Conservation (phyloP, 1,140 invertebrate species). For the Micrasema minimum region DNA sequence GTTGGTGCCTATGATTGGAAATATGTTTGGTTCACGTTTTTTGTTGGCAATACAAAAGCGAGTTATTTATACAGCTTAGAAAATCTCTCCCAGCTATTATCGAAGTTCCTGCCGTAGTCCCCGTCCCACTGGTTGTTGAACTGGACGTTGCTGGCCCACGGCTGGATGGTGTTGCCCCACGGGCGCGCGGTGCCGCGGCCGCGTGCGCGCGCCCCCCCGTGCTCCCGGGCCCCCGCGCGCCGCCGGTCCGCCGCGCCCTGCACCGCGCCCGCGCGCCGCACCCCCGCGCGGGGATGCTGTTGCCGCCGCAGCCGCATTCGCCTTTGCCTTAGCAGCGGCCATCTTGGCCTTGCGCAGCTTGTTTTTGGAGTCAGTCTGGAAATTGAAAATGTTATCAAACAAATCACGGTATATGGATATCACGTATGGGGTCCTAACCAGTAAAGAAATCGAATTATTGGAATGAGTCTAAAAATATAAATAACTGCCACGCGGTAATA, state of each 20-base stretch:
- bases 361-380: conserved; percentile 24
- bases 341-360: conserved; percentile 13
- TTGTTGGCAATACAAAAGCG: too few relatives aligned
- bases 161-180: conserved; percentile 11
- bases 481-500: too few relatives aligned
- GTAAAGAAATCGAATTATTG: too few relatives aligned
- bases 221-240: not conserved
- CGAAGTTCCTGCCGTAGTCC: conserved; percentile 17
- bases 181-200: not conserved
- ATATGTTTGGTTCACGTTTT: too few relatives aligned
- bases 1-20: too few relatives aligned
- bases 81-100: conserved; percentile 27
- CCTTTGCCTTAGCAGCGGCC: conserved; percentile 1
- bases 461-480: too few relatives aligned
- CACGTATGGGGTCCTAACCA: too few relatives aligned
- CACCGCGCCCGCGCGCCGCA: not conserved
- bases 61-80: too few relatives aligned
- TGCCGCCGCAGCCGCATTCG: not conserved
- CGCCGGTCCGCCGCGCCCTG: not conserved
- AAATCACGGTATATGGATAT: too few relatives aligned
- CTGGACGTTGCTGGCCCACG: conserved; percentile 7
- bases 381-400: too few relatives aligned
- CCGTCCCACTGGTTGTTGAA: conserved; percentile 35
- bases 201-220: not conserved
- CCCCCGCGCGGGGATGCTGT: not conserved